A percentile compares a stretch with the other conserved stretches of the same genome.
phyloP scores from a whole-genome alignment of 1,140 invertebrate genomes.

The Frieseomelitta varia region DNA sequence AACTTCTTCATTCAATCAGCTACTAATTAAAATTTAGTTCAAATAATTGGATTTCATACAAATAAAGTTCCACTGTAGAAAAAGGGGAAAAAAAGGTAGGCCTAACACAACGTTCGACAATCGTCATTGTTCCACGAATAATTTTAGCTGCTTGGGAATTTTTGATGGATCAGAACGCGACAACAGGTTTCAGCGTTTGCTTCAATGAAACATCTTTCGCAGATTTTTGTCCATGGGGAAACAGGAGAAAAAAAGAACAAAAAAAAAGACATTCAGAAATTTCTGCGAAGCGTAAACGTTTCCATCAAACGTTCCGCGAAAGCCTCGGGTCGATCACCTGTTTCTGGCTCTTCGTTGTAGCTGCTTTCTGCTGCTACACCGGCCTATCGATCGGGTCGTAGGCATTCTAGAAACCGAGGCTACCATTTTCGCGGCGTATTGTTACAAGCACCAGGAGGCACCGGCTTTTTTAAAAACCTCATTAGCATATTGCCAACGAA shows the following conservation, averaged over 20 bases:
- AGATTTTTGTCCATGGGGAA: no score
- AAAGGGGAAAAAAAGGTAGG: no score
- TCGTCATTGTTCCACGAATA: no score
- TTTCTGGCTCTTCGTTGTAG: constrained; percentile 55
- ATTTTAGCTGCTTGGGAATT: not conserved
- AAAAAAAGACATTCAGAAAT: constrained; percentile 8
- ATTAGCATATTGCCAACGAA: constrained; percentile 28
- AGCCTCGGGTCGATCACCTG: constrained; percentile 63
- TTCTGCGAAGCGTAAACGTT: constrained; percentile 20
- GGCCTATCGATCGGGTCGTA: constrained; percentile 62
- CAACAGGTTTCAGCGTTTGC: not conserved
- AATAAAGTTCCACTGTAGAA: no score
- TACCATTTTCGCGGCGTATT: constrained; percentile 59
- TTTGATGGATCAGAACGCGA: not conserved
- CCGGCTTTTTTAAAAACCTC: constrained; percentile 29
- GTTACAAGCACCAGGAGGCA: constrained; percentile 37
- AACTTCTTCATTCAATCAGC: no score
- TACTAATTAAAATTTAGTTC: no score
- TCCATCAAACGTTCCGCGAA: constrained; percentile 54
- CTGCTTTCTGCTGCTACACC: constrained; percentile 52
- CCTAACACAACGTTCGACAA: no score
- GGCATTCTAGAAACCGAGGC: constrained; percentile 60
- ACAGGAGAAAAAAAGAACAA: no score
- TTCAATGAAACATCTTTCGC: not conserved
- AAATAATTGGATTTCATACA: no score